Base-by-base conservation (phyloP, 2,888 invertebrate species). In the Sclerodermus sp. region DNA sequence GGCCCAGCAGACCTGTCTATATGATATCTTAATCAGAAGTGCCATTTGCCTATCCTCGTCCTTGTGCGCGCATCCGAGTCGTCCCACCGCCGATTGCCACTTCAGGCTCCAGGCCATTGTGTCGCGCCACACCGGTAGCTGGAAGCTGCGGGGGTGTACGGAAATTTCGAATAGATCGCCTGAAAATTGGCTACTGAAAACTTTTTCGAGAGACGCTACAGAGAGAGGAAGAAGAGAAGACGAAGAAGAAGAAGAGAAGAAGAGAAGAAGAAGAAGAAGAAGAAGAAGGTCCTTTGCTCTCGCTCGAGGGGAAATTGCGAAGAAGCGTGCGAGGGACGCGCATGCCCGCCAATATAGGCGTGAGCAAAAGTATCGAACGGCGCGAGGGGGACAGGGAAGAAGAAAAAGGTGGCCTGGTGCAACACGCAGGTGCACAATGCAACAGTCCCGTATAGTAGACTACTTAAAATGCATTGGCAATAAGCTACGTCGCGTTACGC, bases 401-500 rank as follows among this genome's bases (percentile, higher is more conserved):
- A 30, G 44, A 39, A 13, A 3, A 32, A 4, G n/a, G 34, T 12
- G 12, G 3, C 34, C 6, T 13, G 34, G 12, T 34, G 12, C 12
- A 34, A 13, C 47, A 60, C 65, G 63, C 70, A 68, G 68, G 71
- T 69, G 71, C 61, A 66, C 67, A 64, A 68, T 66, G 62, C 61
- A 50, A 57, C 58, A 49, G 49, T 62, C 56, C 64, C 63, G 62
- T 62, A 62, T 53, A 49, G 64, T 68, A 68, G 68, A 70, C 74
- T 74, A 68, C 70, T 74, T 74, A 73, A 73, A 74, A 74, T 74
- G 71, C 74, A 74, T 74, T 74, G 74, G 73, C 74, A 74, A 74
- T 74, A 74, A 74, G 68, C 72, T 61, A 68, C 67, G 66, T 70
- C 67, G 70, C 67, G 70, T 71, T 71, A 72, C 67, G 67, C 70